Base-by-base conservation (phyloP, 2,797 vertebrate genomes). In the Melanotaenia trifasciata region DNA sequence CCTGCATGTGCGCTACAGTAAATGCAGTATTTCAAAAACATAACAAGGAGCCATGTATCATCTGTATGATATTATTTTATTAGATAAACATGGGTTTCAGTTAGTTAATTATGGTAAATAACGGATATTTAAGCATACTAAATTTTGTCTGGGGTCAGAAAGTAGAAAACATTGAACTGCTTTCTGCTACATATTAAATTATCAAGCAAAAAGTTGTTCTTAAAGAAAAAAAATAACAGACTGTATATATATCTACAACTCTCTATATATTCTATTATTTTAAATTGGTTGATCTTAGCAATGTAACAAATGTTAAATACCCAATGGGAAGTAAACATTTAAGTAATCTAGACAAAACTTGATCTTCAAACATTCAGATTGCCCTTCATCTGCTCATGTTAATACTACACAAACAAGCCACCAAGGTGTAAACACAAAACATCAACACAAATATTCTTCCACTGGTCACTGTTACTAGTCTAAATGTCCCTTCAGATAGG, bases 1-100 rank as follows among this genome's bases (percentile, higher is more conserved):
- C 5, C 6, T 2, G 8, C n/a, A 3, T n/a, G 9, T n/a, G 18
- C 16, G 2, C 4, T 3, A n/a, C 18, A n/a, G 20, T 18, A 20
- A 47, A 47, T 47, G 45, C 45, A 47, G 45, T 16, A 18, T 59
- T 54, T 13, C 20, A 4, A 56, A 38, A 40, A 14, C 35, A 74
- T 30, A 60, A 53, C 24, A 38, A 1, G 14, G 6, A 40, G 28
- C 5, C n/a, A 26, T 14, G 5, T 33, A 18, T 50, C 0, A 0
- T 69, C 20, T 43, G 20, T 54, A 54, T 58, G 40, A 56, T 58
- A 26, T 75, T 30, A 1, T 83, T 89, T 92, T 83, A 88, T 90
- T 86, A 51, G 54, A 81, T 69, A 83, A 85, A 89, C 72, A 75
- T 43, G 71, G 35, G 33, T 50, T 74, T 73, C 51, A 80, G 76